Evolutionary conservation across 1,140 invertebrate genomes (phyloP), one percentile per base, ranked within the genome.

Genomic region (Subanguina moxae): DNA sequence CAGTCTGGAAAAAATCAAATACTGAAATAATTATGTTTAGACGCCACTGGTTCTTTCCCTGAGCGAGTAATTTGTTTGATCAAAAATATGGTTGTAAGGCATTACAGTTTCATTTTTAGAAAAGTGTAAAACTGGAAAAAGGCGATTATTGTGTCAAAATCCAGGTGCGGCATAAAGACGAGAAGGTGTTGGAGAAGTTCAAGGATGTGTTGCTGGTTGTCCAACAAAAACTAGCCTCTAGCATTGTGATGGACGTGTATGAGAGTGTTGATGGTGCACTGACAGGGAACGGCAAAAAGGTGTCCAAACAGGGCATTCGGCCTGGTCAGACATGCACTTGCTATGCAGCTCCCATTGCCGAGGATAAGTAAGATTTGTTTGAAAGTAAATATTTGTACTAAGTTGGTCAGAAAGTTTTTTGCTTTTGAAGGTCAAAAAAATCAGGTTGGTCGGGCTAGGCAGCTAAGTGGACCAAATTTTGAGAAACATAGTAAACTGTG

Each of bases 51-150:
- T 23, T 17, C 57, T 21, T 73, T 52, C 32, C 71, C 71, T 25
- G 68, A 73, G 13, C 27, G 68, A 21, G 70, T 66, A 75, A 43
- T 13, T 30, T 8, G 13, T 45, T 19, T n/a, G 27, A 3, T 64
- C 13, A 13, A 13, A 32, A 73, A 38, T 62, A 1, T 9, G 9
- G 27, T 8, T 66, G n/a, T 19, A 64, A 32, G 1, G n/a, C 7
- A 28, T 21, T 15, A 11, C 61, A 8, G 25, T 25, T 70, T 73
- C n/a, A 38, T 38, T 45, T 88, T 68, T 81, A 93, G 91, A 91
- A 93, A 83, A 85, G 87, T 48, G 82, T 87, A 42, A 95, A 96
- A 85, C 82, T 96, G 65, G 93, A 96, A 68, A 96, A 95, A 84
- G 93, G 93, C 13, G 93, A 97, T 75, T 96, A 94, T 82, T 25